Conservation (phyloP, 2,888 invertebrate species). For the Nymphalis c-album region DNA sequence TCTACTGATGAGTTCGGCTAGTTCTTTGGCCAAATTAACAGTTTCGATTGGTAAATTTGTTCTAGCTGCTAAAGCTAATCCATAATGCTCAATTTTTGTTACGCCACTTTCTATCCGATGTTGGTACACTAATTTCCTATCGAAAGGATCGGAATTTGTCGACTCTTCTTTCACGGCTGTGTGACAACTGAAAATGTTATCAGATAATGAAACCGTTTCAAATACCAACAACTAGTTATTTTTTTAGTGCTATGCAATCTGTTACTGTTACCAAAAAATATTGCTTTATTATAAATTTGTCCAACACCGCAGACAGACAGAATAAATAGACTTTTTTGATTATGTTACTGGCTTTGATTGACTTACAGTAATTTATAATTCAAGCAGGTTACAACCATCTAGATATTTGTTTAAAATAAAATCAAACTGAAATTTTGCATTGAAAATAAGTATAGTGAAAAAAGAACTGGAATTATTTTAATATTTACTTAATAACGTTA, state of each 20-base stretch:
- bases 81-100: constrained; percentile 83
- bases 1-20: constrained; percentile 64
- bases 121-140: constrained; percentile 81
- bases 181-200: constrained; percentile 52
- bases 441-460: neutral
- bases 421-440: neutral
- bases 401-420: neutral
- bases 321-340: too few species aligned
- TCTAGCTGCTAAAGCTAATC: constrained; percentile 83
- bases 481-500: constrained; percentile 87
- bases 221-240: too few species aligned
- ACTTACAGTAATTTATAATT: too few species aligned
- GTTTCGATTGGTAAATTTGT: constrained; percentile 82
- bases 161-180: constrained; percentile 65
- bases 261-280: too few species aligned
- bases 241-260: too few species aligned
- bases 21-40: constrained; percentile 75
- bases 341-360: too few species aligned
- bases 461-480: neutral
- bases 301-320: too few species aligned
- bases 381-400: neutral
- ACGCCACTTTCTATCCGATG: constrained; percentile 83
- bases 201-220: neutral
- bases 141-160: constrained; percentile 48
- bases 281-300: too few species aligned